Percentiles rank a stretch among this genome's conserved stretches.
Evolutionary conservation across 2,888 invertebrate species (phyloP).

Genomic region (Macrosoma leucophasiata): DNA sequence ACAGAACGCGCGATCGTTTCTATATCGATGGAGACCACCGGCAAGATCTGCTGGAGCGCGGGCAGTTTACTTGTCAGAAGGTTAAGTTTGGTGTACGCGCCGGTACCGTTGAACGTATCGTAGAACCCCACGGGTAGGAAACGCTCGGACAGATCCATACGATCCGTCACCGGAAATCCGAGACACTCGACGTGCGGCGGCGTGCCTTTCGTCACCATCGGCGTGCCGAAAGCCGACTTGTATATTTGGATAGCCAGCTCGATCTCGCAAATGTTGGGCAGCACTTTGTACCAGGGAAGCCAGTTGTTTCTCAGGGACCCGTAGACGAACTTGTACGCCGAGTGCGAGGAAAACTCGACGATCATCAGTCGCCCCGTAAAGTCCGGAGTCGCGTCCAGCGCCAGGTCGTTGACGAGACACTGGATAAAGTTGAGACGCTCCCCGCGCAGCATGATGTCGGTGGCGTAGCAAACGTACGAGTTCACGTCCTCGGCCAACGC

Average conservation of each 20-base stretch:
- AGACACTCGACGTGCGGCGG: slow-evolving; percentile 6
- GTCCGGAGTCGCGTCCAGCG: slow-evolving; percentile 2
- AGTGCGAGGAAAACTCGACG: slow-evolving; percentile 3
- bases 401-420: slow-evolving; percentile 6
- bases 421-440: slow-evolving; percentile 5
- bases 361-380: slow-evolving; percentile 6
- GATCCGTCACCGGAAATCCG: slow-evolving; percentile 2
- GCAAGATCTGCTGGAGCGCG: slow-evolving; percentile 1
- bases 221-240: slow-evolving; percentile 5
- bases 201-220: slow-evolving; percentile 4
- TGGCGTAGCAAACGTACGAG: slow-evolving; percentile 4
- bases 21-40: slow-evolving; percentile 5
- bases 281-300: slow-evolving; percentile 1
- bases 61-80: slow-evolving; percentile 1
- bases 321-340: slow-evolving; percentile 5
- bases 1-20: slow-evolving; percentile 3
- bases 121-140: slow-evolving; percentile 2
- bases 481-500: slow-evolving; percentile 1
- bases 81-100: slow-evolving; percentile 3
- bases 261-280: slow-evolving; percentile 8
- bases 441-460: slow-evolving; percentile 4
- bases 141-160: slow-evolving; percentile 3
- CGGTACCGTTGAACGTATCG: slow-evolving; percentile 2
- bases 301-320: slow-evolving; percentile 1
- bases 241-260: slow-evolving; percentile 6